phyloP scores from a whole-genome alignment of 2,888 invertebrate species.

The Sinohyriopsis cumingii region DNA sequence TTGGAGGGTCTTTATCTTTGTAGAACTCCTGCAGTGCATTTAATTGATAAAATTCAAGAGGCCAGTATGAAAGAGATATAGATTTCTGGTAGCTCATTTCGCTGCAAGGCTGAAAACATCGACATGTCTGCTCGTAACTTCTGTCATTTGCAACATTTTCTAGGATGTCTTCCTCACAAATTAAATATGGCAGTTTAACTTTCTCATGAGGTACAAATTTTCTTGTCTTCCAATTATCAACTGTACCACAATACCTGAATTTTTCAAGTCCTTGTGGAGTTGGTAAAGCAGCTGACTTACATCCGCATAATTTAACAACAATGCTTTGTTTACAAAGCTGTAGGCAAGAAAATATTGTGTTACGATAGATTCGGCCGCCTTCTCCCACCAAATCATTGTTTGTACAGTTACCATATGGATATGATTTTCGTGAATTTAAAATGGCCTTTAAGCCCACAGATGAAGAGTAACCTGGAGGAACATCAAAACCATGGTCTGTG shows the following conservation, averaged over 20 bases:
- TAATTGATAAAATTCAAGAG: constrained; percentile 62
- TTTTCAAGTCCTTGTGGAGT: constrained; percentile 39
- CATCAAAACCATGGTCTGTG: constrained; percentile 66
- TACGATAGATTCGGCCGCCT: constrained; percentile 45
- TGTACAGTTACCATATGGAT: constrained; percentile 67
- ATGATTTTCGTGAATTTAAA: constrained; percentile 50
- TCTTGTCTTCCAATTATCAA: constrained; percentile 54
- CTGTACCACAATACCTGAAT: constrained; percentile 58
- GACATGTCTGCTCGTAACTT: constrained; percentile 56
- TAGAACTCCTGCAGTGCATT: constrained; percentile 54
- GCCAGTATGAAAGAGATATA: constrained; percentile 64
- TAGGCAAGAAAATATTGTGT: constrained; percentile 64
- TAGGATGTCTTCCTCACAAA: constrained; percentile 54
- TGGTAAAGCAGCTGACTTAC: constrained; percentile 62
- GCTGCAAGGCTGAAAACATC: constrained; percentile 58
- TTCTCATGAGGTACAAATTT: constrained; percentile 20
- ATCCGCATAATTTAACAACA: constrained; percentile 57
- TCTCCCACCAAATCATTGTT: constrained; percentile 34
- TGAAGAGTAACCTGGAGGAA: constrained; percentile 67
- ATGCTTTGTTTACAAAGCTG: constrained; percentile 63
- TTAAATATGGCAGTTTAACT: constrained; percentile 40
- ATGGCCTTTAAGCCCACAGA: constrained; percentile 63
- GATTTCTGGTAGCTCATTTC: constrained; percentile 64
- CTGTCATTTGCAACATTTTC: constrained; percentile 57
- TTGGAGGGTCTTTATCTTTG: constrained; percentile 37